These are phyloP conservation scores for Heteronetta atricapilla DNA, from an alignment of 2,113 vertebrate species.

Conservation along the genomic window DNA sequence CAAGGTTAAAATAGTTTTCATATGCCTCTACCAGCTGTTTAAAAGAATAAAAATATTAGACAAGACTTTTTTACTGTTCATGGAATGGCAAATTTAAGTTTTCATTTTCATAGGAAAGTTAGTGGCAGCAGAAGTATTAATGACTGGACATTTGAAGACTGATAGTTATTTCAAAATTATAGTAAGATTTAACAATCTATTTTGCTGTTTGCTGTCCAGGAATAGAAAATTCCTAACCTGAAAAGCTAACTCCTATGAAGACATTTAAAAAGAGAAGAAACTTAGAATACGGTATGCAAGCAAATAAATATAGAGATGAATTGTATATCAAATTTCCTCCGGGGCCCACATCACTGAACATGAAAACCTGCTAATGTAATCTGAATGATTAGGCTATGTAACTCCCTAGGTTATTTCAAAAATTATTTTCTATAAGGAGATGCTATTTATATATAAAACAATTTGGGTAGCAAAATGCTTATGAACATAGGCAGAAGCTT, in stretches of 20 bases:
- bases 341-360: neutral
- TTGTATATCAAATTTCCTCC: neutral
- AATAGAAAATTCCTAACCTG: neutral
- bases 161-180: neutral
- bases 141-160: neutral
- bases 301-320: neutral
- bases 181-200: neutral
- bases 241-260: neutral
- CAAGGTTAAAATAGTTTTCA: neutral
- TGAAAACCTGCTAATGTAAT: neutral
- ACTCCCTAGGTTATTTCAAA: neutral
- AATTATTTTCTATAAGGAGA: constrained; percentile 7
- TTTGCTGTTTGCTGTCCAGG: neutral
- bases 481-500: neutral
- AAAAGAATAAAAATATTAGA: neutral
- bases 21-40: neutral
- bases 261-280: neutral
- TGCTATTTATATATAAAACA: neutral
- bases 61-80: neutral
- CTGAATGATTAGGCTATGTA: neutral
- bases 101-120: neutral
- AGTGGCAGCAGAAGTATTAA: neutral
- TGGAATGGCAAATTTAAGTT: neutral
- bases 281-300: neutral
- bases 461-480: neutral